Conservation (phyloP, 2,888 invertebrate genomes). For the Ichneumon xanthorius region DNA sequence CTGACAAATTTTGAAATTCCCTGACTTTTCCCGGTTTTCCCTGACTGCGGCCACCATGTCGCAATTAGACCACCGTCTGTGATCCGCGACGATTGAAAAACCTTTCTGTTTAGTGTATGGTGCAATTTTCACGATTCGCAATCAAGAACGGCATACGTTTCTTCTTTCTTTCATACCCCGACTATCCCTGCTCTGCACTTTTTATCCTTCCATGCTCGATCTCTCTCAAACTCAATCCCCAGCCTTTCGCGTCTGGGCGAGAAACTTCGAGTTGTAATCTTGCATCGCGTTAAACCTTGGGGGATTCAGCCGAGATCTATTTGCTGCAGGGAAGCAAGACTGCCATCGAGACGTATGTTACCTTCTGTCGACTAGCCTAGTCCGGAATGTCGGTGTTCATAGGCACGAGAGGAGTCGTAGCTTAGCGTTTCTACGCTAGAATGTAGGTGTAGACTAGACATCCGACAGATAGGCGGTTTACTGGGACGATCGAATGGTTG, state of each 20-base stretch:
- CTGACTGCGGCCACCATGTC: no score
- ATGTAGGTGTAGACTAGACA: conserved; percentile 6
- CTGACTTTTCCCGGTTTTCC: no score
- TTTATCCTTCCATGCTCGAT: neutral
- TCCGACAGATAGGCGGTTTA: conserved; percentile 16
- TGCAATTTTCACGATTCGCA: neutral
- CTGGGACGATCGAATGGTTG: neutral
- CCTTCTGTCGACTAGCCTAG: neutral
- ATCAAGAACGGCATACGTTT: neutral
- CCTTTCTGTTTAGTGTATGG: neutral
- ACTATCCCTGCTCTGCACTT: neutral
- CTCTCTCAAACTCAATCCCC: neutral
- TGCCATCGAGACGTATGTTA: conserved; percentile 4
- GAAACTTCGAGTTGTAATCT: conserved; percentile 26
- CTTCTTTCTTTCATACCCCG: neutral
- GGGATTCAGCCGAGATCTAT: conserved; percentile 17
- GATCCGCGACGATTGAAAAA: neutral
- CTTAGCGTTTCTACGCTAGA: neutral
- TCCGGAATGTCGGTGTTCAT: neutral
- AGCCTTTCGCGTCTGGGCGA: conserved; percentile 1
- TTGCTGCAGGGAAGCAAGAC: conserved; percentile 2
- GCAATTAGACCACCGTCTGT: neutral
- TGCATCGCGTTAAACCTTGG: conserved; percentile 5
- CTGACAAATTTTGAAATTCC: no score
- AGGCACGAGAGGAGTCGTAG: neutral